A percentile compares a stretch with the other conserved stretches of the same genome.
These are phyloP conservation scores for Naso thynnoides DNA, from an alignment of 2,797 vertebrate species.

Conservation along the genomic window DNA sequence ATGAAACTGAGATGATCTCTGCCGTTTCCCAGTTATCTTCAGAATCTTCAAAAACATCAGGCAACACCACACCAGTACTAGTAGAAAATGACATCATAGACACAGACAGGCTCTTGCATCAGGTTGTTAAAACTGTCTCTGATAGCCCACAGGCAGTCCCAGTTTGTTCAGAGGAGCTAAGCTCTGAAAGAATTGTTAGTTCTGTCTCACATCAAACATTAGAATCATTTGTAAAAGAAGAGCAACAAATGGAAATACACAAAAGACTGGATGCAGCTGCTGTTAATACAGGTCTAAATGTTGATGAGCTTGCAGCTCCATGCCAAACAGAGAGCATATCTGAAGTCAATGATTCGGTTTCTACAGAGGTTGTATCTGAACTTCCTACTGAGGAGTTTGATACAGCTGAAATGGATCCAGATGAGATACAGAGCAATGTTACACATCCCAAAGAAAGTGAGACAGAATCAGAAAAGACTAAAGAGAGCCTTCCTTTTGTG, in stretches of 20 bases:
- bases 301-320: slow-evolving; percentile 53
- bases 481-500: slow-evolving; percentile 24
- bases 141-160: slow-evolving; percentile 52
- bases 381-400: slow-evolving; percentile 55
- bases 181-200: slow-evolving; percentile 47
- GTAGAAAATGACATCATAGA: slow-evolving; percentile 76
- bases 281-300: slow-evolving; percentile 49
- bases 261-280: slow-evolving; percentile 58
- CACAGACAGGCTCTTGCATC: slow-evolving; percentile 84
- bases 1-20: slow-evolving; percentile 96
- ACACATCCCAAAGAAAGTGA: slow-evolving; percentile 38
- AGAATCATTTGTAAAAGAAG: slow-evolving; percentile 52
- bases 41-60: slow-evolving; percentile 90
- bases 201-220: slow-evolving; percentile 51
- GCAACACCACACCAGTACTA: slow-evolving; percentile 89
- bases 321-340: slow-evolving; percentile 60
- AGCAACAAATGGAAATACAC: slow-evolving; percentile 63
- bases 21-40: slow-evolving; percentile 89
- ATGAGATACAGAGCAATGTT: slow-evolving; percentile 57
- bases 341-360: slow-evolving; percentile 65
- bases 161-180: slow-evolving; percentile 51
- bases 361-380: slow-evolving; percentile 66
- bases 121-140: slow-evolving; percentile 86
- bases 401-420: slow-evolving; percentile 47
- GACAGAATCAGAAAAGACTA: slow-evolving; percentile 29